Percentiles rank a stretch among this genome's conserved stretches.
phyloP scores from a whole-genome alignment of 2,888 invertebrate genomes.

The Argyra leucocephala region DNA sequence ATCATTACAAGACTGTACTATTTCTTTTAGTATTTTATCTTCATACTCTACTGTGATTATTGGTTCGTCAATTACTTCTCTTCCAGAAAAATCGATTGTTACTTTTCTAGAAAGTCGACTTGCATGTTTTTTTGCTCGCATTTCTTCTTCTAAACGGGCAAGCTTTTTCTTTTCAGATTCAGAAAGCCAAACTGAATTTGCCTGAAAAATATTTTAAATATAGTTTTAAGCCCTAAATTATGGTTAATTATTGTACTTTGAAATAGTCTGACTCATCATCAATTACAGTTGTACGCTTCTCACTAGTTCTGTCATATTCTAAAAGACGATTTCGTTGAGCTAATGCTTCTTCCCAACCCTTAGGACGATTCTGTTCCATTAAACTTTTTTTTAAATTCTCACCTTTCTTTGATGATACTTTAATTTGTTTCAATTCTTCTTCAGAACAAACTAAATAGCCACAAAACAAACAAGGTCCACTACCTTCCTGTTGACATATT shows the following conservation, averaged over 20 bases:
- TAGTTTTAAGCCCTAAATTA: not conserved
- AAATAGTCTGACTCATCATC: constrained; percentile 96
- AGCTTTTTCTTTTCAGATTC: constrained; percentile 58
- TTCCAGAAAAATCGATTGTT: constrained; percentile 68
- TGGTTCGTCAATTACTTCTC: constrained; percentile 47
- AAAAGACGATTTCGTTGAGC: constrained; percentile 70
- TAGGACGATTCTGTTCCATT: constrained; percentile 51
- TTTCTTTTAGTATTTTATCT: constrained; percentile 39
- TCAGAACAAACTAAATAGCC: constrained; percentile 71
- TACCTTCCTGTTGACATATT: constrained; percentile 91
- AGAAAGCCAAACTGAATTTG: constrained; percentile 73
- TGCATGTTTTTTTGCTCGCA: constrained; percentile 59
- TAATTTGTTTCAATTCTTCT: constrained; percentile 59
- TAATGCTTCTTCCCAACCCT: constrained; percentile 61
- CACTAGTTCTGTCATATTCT: constrained; percentile 74
- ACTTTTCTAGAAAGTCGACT: constrained; percentile 59
- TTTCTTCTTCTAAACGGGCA: constrained; percentile 55
- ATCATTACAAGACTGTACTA: constrained; percentile 34
- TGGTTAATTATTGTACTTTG: constrained; percentile 41
- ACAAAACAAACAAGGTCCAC: constrained; percentile 93
- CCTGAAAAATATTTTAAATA: constrained; percentile 28
- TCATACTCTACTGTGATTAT: constrained; percentile 38
- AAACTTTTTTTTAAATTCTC: constrained; percentile 56
- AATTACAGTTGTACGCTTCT: constrained; percentile 40
- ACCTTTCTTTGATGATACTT: constrained; percentile 57